These are phyloP conservation scores for Dinomys branickii DNA, from an alignment of 2,113 vertebrate genomes.

Conservation along the genomic window DNA sequence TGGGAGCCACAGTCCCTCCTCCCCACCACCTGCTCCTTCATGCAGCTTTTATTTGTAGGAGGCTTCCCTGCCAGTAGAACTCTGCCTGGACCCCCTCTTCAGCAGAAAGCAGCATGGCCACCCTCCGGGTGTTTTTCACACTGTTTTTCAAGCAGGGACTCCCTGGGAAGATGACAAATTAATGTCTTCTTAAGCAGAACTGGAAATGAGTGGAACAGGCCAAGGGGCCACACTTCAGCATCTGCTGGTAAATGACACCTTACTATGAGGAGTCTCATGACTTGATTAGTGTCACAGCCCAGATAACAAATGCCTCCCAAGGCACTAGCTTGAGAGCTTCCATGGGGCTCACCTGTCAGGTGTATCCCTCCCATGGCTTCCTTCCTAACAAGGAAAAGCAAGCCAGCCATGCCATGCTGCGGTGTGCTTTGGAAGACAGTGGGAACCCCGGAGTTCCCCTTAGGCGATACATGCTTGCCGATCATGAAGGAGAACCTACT, in stretches of 20 bases:
- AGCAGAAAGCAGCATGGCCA: neutral
- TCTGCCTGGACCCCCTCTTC: neutral
- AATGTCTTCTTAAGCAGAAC: neutral
- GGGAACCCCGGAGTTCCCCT: neutral
- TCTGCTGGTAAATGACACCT: neutral
- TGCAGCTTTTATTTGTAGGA: neutral
- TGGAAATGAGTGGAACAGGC: neutral
- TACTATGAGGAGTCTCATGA: neutral
- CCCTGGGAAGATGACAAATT: slow-evolving; percentile 21
- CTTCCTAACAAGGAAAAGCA: slow-evolving; percentile 19
- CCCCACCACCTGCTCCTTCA: neutral
- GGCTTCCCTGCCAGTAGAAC: neutral
- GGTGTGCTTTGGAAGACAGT: neutral
- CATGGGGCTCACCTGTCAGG: neutral
- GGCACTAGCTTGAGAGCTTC: neutral
- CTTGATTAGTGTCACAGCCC: neutral
- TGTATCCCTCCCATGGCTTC: neutral
- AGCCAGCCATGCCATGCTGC: neutral
- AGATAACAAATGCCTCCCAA: neutral
- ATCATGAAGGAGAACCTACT: neutral
- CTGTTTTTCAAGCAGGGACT: slow-evolving; percentile 20
- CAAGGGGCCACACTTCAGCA: neutral
- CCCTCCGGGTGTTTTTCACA: neutral
- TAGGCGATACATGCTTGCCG: neutral
- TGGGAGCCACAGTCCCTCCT: neutral